Evolutionary conservation across 2,113 vertebrate species (phyloP).

Genomic region (Jaculus jaculus): DNA sequence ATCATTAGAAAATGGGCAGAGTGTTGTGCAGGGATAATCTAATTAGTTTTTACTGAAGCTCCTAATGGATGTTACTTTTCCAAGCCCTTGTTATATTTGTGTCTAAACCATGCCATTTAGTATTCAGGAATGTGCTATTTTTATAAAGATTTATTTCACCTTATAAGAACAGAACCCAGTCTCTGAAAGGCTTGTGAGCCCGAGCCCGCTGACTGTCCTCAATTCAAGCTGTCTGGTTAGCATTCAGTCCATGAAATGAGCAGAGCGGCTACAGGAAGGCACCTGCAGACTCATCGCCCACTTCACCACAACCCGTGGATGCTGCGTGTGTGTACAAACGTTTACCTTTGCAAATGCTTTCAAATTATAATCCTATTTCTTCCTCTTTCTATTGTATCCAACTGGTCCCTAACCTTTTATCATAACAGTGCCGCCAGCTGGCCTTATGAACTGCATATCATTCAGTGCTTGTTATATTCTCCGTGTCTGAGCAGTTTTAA

Average conservation of each 20-base stretch:
- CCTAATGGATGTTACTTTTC: neutral
- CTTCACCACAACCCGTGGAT: constrained; percentile 1
- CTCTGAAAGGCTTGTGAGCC: neutral
- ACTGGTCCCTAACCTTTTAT: constrained; percentile 42
- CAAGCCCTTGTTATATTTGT: neutral
- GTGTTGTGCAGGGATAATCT: neutral
- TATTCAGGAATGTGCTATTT: neutral
- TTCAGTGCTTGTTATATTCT: constrained; percentile 57
- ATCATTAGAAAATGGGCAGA: neutral
- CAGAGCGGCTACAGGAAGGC: neutral
- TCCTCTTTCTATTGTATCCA: constrained; percentile 22
- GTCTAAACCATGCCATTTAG: neutral
- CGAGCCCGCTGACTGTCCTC: neutral
- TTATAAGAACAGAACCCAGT: neutral
- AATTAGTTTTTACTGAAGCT: constrained; percentile 9
- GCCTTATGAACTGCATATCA: constrained; percentile 63
- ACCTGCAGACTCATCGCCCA: constrained; percentile 2
- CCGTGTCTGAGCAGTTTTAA: constrained; percentile 51
- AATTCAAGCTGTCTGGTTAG: neutral
- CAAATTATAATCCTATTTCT: constrained; percentile 56
- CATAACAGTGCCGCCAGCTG: constrained; percentile 28
- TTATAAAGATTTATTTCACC: neutral
- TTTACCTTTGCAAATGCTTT: constrained; percentile 51
- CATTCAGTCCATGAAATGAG: neutral
- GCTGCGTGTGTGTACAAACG: constrained; percentile 8